phyloP scores from a whole-genome alignment of 2,113 vertebrate genomes.

The Colossoma macropomum region DNA sequence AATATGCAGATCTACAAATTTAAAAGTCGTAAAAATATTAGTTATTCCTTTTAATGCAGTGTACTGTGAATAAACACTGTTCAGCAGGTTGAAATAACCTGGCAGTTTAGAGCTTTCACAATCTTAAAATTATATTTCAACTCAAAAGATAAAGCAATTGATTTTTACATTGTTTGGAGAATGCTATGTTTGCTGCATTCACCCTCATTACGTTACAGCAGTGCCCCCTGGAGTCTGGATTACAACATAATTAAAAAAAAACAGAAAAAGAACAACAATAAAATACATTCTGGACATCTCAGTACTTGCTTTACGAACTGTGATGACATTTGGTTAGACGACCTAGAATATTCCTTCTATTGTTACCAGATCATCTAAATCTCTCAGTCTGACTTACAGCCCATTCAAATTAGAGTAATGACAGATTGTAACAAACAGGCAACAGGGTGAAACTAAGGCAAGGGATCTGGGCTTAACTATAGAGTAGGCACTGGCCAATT shows the following conservation, averaged over 20 bases:
- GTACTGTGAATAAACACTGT: no score
- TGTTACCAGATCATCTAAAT: not conserved
- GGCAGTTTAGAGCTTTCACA: no score
- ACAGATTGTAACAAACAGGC: no score
- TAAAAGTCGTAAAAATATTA: no score
- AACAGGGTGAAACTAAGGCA: conserved; percentile 27
- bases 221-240: conserved; percentile 20
- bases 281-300: not conserved
- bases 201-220: conserved; percentile 29
- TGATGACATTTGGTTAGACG: not conserved
- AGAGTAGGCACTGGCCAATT: not conserved
- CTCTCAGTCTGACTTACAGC: not conserved
- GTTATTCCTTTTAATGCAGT: no score
- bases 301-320: not conserved
- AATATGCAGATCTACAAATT: no score
- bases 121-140: no score
- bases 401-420: not conserved
- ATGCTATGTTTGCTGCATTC: not conserved
- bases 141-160: no score
- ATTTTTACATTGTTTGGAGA: not conserved
- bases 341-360: not conserved
- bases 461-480: not conserved
- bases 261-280: not conserved
- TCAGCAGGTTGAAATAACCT: no score
- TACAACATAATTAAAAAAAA: not conserved